phyloP scores from a whole-genome alignment of 2,113 vertebrate genomes.

The western clawed frog (Xenopus tropicalis) region DNA sequence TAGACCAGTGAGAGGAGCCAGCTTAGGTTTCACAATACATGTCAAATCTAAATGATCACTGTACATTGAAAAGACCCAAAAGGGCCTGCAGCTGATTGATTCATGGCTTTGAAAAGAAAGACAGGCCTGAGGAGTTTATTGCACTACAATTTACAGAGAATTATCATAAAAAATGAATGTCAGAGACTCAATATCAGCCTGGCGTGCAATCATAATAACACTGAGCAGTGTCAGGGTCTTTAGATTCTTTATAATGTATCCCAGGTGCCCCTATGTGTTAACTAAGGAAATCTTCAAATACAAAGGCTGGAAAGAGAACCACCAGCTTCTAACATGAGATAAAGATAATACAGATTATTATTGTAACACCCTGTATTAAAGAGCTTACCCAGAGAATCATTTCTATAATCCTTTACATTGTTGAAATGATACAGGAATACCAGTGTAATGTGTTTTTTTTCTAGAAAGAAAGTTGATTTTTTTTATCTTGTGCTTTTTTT shows the following conservation, averaged over 20 bases:
- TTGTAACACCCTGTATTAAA: too few relatives aligned
- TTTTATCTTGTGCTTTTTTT: too few relatives aligned
- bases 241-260: background rate
- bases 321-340: too few relatives aligned
- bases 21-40: constrained; percentile 85
- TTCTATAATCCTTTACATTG: too few relatives aligned
- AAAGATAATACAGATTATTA: too few relatives aligned
- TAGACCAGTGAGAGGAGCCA: constrained; percentile 81
- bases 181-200: constrained; percentile 71
- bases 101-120: constrained; percentile 80
- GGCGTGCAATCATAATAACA: constrained; percentile 61
- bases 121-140: constrained; percentile 83
- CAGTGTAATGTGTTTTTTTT: too few relatives aligned
- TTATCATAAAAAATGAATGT: constrained; percentile 79
- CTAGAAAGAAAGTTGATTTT: too few relatives aligned
- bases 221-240: background rate
- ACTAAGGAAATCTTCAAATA: background rate
- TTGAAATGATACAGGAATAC: too few relatives aligned
- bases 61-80: constrained; percentile 75
- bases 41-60: constrained; percentile 89
- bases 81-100: constrained; percentile 91
- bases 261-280: constrained; percentile 4
- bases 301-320: background rate
- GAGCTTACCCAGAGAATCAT: too few relatives aligned
- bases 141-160: constrained; percentile 80